Conservation (phyloP, 2,797 vertebrate species). For the Diglossa cyanea region DNA sequence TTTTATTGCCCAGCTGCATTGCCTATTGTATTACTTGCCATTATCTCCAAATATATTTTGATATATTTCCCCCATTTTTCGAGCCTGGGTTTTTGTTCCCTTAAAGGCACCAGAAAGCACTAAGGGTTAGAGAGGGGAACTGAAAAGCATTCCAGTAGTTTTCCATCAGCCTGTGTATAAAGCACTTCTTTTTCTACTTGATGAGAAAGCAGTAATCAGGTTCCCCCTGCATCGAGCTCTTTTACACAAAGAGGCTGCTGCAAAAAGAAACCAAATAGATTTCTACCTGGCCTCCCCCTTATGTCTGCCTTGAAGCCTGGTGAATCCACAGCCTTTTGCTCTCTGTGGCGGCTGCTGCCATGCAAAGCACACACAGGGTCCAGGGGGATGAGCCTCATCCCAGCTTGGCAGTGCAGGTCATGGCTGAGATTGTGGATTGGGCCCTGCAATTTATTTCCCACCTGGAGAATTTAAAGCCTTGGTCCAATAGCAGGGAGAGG, state of each 20-base stretch:
- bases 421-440: neutral
- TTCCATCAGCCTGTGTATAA: constrained; percentile 58
- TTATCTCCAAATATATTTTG: constrained; percentile 53
- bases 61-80: constrained; percentile 13
- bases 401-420: fast-evolving
- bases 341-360: neutral
- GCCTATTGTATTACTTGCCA: constrained; percentile 13
- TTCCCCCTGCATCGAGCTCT: constrained; percentile 37
- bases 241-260: constrained; percentile 40
- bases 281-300: constrained; percentile 15
- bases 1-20: constrained; percentile 2
- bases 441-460: neutral
- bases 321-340: neutral
- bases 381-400: neutral
- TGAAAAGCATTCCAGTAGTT: constrained; percentile 58
- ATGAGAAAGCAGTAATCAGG: constrained; percentile 60
- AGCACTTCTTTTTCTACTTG: constrained; percentile 54
- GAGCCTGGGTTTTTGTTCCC: constrained; percentile 20
- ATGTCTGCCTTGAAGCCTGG: neutral
- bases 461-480: neutral
- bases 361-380: neutral
- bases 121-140: constrained; percentile 35
- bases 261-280: constrained; percentile 48
- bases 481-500: neutral
- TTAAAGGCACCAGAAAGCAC: constrained; percentile 27